These are phyloP conservation scores for Brachyhypopomus occidentalis DNA, from an alignment of 2,113 vertebrate species.

Conservation along the genomic window DNA sequence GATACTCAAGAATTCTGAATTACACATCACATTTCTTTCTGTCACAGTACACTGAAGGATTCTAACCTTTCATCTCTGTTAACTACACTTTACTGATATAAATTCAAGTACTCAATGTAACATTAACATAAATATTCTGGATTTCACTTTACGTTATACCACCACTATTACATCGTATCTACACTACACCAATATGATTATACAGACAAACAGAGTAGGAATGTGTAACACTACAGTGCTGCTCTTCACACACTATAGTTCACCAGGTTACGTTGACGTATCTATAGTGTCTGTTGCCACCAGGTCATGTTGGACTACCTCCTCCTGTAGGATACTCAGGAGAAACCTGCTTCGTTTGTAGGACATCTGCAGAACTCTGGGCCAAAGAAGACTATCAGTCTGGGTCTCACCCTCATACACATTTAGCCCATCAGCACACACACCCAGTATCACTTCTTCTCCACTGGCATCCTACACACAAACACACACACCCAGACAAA, in stretches of 20 bases:
- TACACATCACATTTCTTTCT: background rate
- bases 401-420: conserved; percentile 95
- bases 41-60: too few species aligned
- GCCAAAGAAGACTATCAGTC: conserved; percentile 95
- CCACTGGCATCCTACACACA: conserved; percentile 86
- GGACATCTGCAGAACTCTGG: conserved; percentile 96
- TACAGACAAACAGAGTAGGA: too few species aligned
- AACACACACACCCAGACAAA: background rate
- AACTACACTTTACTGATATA: too few species aligned
- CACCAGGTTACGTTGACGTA: too few species aligned
- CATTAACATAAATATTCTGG: too few species aligned
- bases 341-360: conserved; percentile 97
- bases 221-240: too few species aligned
- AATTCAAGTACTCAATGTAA: too few species aligned
- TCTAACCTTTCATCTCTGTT: too few species aligned
- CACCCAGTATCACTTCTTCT: conserved; percentile 91
- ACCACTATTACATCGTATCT: too few species aligned
- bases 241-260: too few species aligned
- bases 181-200: too few species aligned
- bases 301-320: conserved; percentile 72
- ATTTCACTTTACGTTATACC: too few species aligned
- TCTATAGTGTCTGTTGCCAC: background rate
- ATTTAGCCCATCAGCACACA: conserved; percentile 92
- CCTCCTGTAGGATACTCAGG: conserved; percentile 90
- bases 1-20: background rate